phyloP scores from a whole-genome alignment of 2,113 vertebrate genomes.

The Pangasianodon gigas region DNA sequence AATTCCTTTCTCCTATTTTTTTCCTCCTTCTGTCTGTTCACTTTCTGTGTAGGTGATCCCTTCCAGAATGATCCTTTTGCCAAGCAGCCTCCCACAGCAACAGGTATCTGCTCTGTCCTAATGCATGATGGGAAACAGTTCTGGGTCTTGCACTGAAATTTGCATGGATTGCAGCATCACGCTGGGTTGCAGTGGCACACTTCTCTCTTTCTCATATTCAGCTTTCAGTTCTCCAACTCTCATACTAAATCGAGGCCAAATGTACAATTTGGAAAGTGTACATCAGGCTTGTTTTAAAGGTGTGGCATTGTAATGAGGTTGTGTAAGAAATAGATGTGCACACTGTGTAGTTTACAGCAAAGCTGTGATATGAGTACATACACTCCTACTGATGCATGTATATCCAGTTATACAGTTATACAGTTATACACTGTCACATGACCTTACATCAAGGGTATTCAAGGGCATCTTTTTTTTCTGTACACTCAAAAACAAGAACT shows the following conservation, averaged over 20 bases:
- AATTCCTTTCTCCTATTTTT: conserved; percentile 17
- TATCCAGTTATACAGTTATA: not conserved
- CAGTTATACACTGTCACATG: not conserved
- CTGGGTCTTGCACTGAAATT: not conserved
- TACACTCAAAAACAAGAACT: not conserved
- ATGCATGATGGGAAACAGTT: not conserved
- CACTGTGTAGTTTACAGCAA: not conserved
- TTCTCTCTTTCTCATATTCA: conserved; percentile 58
- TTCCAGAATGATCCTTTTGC: conserved; percentile 93
- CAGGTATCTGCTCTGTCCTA: conserved; percentile 74
- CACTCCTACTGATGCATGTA: not conserved
- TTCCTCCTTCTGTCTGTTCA: conserved; percentile 22
- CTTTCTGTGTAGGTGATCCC: conserved; percentile 79
- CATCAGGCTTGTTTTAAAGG: conserved; percentile 20
- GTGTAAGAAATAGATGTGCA: conserved; percentile 10
- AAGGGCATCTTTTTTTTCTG: not conserved
- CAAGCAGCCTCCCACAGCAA: conserved; percentile 77
- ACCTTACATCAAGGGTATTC: not conserved
- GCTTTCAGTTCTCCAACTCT: conserved; percentile 64
- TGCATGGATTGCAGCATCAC: conserved; percentile 38
- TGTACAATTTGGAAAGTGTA: not conserved
- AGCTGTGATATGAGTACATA: not conserved
- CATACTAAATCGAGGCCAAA: conserved; percentile 36
- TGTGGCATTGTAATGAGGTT: not conserved
- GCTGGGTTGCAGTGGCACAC: conserved; percentile 42